Conservation (phyloP, 2,113 vertebrate genomes). For the Enhydra lutris region DNA sequence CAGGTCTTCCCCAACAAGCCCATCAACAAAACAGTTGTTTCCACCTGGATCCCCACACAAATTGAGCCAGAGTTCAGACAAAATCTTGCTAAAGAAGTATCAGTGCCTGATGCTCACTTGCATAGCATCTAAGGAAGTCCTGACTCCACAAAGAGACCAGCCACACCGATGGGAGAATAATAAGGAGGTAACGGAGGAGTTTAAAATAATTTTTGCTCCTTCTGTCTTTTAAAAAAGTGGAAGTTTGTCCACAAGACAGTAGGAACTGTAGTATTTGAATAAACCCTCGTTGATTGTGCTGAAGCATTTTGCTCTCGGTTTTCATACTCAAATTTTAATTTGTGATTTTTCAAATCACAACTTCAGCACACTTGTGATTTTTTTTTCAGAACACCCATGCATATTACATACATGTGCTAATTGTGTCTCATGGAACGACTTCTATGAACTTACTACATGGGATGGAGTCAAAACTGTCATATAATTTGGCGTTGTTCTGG, state of each 20-base stretch:
- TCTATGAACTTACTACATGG: background rate
- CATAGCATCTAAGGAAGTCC: background rate
- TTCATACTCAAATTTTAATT: background rate
- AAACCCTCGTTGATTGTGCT: background rate
- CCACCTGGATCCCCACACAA: background rate
- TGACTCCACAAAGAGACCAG: background rate
- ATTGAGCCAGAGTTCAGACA: background rate
- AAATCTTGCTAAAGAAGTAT: background rate
- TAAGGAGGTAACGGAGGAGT: background rate
- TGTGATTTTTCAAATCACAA: slow-evolving; percentile 5
- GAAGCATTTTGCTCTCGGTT: background rate
- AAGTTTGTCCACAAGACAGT: background rate
- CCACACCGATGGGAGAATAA: background rate
- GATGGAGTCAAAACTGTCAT: background rate
- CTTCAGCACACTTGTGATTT: background rate
- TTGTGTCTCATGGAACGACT: background rate
- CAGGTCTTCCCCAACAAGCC: background rate
- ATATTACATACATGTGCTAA: slow-evolving; percentile 3
- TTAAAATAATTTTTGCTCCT: background rate
- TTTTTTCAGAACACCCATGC: background rate
- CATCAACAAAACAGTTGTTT: background rate
- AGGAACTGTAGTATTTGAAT: background rate
- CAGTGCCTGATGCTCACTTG: background rate
- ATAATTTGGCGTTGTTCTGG: background rate
- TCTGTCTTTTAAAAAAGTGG: background rate